Conservation (phyloP, 2,888 invertebrate species). For the Diadromus collaris region DNA sequence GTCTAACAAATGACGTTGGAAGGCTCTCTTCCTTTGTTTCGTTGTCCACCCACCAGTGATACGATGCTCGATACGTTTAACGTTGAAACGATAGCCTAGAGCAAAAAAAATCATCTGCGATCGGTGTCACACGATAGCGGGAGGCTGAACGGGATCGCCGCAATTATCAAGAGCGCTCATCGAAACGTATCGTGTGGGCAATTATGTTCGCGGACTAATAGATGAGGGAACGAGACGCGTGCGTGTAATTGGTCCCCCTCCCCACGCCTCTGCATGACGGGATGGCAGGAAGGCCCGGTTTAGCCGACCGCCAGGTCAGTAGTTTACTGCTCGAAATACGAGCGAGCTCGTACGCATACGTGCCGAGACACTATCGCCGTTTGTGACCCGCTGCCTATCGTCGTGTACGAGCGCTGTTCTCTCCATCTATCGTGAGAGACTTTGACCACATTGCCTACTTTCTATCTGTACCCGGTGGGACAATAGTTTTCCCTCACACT, state of each 20-base stretch:
- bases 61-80: background rate
- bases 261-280: slow-evolving; percentile 20
- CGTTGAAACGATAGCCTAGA: background rate
- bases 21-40: slow-evolving; percentile 17
- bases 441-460: no score
- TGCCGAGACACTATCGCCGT: slow-evolving; percentile 17
- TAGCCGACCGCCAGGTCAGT: background rate
- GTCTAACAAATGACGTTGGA: slow-evolving; percentile 27
- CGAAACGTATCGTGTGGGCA: slow-evolving; percentile 42
- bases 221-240: slow-evolving; percentile 33
- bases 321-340: slow-evolving; percentile 33
- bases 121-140: slow-evolving; percentile 43
- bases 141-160: slow-evolving; percentile 8
- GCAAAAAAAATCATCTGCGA: background rate
- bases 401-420: background rate
- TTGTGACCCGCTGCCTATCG: background rate
- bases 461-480: no score
- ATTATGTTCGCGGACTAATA: slow-evolving; percentile 49
- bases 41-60: background rate
- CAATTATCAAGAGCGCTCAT: slow-evolving; percentile 47
- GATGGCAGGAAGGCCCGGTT: slow-evolving; percentile 1
- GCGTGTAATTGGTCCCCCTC: slow-evolving; percentile 51
- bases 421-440: background rate
- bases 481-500: background rate
- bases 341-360: slow-evolving; percentile 16